Conservation (phyloP, 2,888 invertebrate genomes). For the Caenorhabditis sp. region DNA sequence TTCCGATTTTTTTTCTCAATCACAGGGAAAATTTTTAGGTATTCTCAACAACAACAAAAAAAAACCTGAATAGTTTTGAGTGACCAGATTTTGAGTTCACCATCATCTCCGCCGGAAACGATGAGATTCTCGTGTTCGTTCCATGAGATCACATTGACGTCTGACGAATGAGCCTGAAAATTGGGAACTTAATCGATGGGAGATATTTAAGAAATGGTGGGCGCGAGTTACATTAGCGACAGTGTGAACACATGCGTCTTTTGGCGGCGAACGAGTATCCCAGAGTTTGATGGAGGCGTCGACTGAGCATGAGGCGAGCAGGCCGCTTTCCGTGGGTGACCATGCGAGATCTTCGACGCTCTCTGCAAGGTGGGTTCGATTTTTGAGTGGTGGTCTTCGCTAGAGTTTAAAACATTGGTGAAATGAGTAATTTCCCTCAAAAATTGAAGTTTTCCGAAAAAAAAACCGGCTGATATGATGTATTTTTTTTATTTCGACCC, state of each 20-base stretch:
- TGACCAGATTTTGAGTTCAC: constrained; percentile 92
- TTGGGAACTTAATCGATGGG: background rate
- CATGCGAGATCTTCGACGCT: constrained; percentile 97
- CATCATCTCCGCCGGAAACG: constrained; percentile 96
- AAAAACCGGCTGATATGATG: too few species aligned
- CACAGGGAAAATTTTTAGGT: background rate
- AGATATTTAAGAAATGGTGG: background rate
- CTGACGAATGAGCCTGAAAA: constrained; percentile 81
- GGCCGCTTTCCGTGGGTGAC: constrained; percentile 91
- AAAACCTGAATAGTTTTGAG: constrained; percentile 80
- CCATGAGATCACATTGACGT: constrained; percentile 98
- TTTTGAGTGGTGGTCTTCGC: too few species aligned
- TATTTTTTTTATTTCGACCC: too few species aligned
- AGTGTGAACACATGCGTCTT: constrained; percentile 89
- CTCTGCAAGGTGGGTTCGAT: too few species aligned
- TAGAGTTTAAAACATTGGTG: too few species aligned
- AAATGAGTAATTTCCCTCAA: too few species aligned
- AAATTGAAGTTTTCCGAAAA: too few species aligned
- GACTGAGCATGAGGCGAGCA: constrained; percentile 76
- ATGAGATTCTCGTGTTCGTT: constrained; percentile 79
- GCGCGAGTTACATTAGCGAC: constrained; percentile 75
- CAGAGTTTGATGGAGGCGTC: constrained; percentile 84
- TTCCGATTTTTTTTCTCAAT: too few species aligned
- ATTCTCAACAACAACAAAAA: constrained; percentile 60
- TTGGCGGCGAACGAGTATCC: constrained; percentile 87